Percentiles rank a stretch among this genome's conserved stretches.
Conservation (phyloP, 2,888 invertebrate genomes). For the Torymus texanus region DNA sequence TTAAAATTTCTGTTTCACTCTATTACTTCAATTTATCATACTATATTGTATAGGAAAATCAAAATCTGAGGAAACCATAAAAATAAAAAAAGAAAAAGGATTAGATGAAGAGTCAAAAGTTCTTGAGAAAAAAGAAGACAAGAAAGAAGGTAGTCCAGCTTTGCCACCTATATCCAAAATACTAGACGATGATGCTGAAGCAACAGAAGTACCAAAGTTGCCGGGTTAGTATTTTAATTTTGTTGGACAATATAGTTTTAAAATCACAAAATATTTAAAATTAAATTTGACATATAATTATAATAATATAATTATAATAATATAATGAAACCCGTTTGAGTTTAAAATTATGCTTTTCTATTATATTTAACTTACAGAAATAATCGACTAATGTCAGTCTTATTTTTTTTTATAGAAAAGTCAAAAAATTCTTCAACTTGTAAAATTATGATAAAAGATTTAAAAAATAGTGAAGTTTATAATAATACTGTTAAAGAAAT, state of each 20-base stretch:
- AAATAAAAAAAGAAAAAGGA: slow-evolving; percentile 60
- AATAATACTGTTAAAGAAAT: slow-evolving; percentile 81
- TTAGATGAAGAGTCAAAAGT: slow-evolving; percentile 72
- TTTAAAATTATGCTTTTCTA: no score
- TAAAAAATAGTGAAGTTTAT: slow-evolving; percentile 82
- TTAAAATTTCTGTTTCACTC: neutral
- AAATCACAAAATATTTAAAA: neutral
- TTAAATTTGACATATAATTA: neutral
- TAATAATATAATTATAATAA: slow-evolving; percentile 6
- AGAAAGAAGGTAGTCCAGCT: slow-evolving; percentile 59
- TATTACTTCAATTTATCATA: neutral
- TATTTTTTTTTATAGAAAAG: slow-evolving; percentile 64
- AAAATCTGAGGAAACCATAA: slow-evolving; percentile 50
- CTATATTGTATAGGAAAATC: slow-evolving; percentile 35
- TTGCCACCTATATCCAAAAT: slow-evolving; percentile 72
- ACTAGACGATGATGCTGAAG: slow-evolving; percentile 75
- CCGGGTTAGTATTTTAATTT: slow-evolving; percentile 63
- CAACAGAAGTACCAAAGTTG: slow-evolving; percentile 67
- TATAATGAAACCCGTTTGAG: no score
- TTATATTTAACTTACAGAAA: slow-evolving; percentile 27
- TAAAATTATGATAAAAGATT: slow-evolving; percentile 83
- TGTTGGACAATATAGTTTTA: neutral
- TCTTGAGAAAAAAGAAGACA: slow-evolving; percentile 57
- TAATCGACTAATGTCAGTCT: slow-evolving; percentile 4
- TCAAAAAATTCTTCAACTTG: slow-evolving; percentile 72